Evolutionary conservation across 1,140 invertebrate genomes (phyloP).

Genomic region (Micrasema longulum): DNA sequence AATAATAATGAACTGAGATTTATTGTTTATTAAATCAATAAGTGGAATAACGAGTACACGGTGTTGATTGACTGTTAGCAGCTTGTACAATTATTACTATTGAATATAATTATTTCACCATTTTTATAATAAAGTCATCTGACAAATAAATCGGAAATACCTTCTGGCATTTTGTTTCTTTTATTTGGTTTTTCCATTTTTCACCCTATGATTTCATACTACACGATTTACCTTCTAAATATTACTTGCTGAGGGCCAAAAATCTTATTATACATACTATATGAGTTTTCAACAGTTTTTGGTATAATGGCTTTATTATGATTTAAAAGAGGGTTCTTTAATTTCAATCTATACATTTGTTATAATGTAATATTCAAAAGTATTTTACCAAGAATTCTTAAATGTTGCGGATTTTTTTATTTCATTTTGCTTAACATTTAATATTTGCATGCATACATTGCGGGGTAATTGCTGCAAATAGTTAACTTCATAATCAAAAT

Average conservation of each 20-base stretch:
- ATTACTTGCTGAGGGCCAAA: neutral
- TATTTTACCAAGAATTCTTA: neutral
- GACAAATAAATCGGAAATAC: slow-evolving; percentile 42
- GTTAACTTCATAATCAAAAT: too few species aligned
- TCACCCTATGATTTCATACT: neutral
- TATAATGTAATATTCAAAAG: neutral
- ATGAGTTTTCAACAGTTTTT: neutral
- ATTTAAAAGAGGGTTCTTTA: too few species aligned
- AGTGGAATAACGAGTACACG: slow-evolving; percentile 15
- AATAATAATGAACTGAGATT: neutral
- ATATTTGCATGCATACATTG: too few species aligned
- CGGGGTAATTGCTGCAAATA: too few species aligned
- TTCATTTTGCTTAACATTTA: too few species aligned
- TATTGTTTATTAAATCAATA: neutral
- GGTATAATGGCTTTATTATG: neutral
- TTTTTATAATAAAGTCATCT: slow-evolving; percentile 44
- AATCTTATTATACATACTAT: neutral
- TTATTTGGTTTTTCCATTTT: slow-evolving; percentile 29
- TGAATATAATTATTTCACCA: slow-evolving; percentile 46
- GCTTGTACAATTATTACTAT: slow-evolving; percentile 41
- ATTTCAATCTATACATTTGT: too few species aligned
- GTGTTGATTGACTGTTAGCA: slow-evolving; percentile 35
- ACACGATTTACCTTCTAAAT: neutral
- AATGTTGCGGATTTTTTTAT: too few species aligned
- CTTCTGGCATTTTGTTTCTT: slow-evolving; percentile 40